phyloP scores from a whole-genome alignment of 2,888 invertebrate genomes.

The Philhelius pedissequus region DNA sequence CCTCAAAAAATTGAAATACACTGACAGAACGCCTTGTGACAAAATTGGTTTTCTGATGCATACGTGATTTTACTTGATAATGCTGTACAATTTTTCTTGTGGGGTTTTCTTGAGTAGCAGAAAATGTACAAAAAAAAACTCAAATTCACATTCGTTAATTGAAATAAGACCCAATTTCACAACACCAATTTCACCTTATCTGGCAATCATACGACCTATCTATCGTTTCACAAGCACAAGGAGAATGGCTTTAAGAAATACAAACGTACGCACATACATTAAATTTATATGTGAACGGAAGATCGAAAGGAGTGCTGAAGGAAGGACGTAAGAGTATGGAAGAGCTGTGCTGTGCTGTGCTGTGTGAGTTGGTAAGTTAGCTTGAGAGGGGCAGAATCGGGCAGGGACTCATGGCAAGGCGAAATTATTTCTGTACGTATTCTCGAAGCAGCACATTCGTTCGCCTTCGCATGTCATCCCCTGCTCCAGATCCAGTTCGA shows the following conservation, averaged over 20 bases:
- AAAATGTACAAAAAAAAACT: too few species aligned
- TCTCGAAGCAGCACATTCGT: conserved; percentile 31
- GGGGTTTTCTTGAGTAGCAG: too few species aligned
- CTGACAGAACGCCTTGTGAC: too few species aligned
- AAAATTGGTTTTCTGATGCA: too few species aligned
- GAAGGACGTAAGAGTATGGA: conserved; percentile 2
- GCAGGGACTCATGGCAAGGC: conserved; percentile 56
- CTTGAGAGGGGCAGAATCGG: background rate
- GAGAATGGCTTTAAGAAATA: conserved; percentile 65
- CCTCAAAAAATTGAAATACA: too few species aligned
- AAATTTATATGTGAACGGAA: conserved; percentile 64
- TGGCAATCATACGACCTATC: background rate
- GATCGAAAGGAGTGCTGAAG: conserved; percentile 30
- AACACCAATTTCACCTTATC: background rate
- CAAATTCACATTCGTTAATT: too few species aligned
- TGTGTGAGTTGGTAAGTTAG: background rate
- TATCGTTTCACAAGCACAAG: conserved; percentile 64
- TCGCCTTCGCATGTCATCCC: conserved; percentile 62
- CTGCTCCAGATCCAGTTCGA: conserved; percentile 36
- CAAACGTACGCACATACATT: conserved; percentile 59
- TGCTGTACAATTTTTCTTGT: too few species aligned
- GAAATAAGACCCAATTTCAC: too few species aligned
- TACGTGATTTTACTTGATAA: too few species aligned
- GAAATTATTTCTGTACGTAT: conserved; percentile 65
- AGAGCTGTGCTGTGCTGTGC: too few species aligned